Conservation (phyloP, 2,113 vertebrate genomes). For the Orthonyx spaldingii region DNA sequence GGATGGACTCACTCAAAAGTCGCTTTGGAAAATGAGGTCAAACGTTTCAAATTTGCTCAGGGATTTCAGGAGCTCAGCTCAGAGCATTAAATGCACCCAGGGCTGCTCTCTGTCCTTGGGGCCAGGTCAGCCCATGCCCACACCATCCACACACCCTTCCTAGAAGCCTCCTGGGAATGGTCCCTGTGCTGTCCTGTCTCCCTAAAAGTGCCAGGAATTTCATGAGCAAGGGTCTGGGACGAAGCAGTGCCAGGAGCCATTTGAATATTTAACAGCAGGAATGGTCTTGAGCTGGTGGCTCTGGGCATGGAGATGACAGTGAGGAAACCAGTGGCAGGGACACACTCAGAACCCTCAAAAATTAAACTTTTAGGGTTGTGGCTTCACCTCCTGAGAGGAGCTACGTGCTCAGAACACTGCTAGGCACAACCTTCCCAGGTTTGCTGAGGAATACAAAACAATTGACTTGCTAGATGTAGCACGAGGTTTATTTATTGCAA, state of each 20-base stretch:
- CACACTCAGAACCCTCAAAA: not conserved
- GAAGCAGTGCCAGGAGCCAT: not conserved
- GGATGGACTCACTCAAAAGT: not conserved
- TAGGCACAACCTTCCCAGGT: not conserved
- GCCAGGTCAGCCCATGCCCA: not conserved
- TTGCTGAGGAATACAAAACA: constrained; percentile 55
- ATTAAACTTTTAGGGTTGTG: not conserved
- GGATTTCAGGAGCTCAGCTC: not conserved
- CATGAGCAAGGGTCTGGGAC: not conserved
- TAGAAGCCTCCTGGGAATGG: not conserved
- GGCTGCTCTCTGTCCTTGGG: not conserved
- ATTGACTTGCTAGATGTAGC: constrained; percentile 46
- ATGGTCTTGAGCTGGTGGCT: not conserved
- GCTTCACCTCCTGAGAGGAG: not conserved
- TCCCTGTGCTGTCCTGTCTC: not conserved
- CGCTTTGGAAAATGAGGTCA: not conserved
- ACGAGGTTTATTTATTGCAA: constrained; percentile 50
- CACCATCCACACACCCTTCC: not conserved
- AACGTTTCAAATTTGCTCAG: not conserved
- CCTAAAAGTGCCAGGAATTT: not conserved
- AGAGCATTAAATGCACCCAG: not conserved
- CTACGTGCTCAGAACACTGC: not conserved
- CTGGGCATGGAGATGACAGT: not conserved
- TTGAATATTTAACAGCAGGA: not conserved
- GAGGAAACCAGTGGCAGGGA: not conserved